Evolutionary conservation across 1,140 invertebrate species (phyloP).

Genomic region (Battus philenor): DNA sequence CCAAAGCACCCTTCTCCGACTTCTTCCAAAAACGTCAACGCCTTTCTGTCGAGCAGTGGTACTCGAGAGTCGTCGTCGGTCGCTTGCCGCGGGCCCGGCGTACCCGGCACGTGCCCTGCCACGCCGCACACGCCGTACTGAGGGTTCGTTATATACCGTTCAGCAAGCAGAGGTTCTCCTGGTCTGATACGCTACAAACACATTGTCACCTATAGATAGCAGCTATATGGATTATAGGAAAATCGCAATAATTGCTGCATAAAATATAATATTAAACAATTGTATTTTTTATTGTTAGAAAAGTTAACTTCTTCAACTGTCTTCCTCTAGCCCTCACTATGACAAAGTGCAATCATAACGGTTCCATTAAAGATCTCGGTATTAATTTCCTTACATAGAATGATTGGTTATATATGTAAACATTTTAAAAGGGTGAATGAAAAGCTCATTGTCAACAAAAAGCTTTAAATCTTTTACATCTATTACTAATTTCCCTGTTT

Average conservation of each 20-base stretch:
- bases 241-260: background rate
- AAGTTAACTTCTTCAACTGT: too few relatives aligned
- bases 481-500: too few relatives aligned
- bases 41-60: slow-evolving; percentile 79
- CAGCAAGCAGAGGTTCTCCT: slow-evolving; percentile 79
- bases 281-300: too few relatives aligned
- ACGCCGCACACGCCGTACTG: slow-evolving; percentile 80
- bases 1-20: slow-evolving; percentile 95
- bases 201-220: slow-evolving; percentile 32
- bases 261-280: too few relatives aligned
- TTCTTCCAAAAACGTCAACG: slow-evolving; percentile 83
- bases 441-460: too few relatives aligned
- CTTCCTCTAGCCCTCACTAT: too few relatives aligned
- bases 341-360: too few relatives aligned
- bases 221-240: background rate
- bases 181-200: slow-evolving; percentile 66
- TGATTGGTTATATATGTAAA: too few relatives aligned
- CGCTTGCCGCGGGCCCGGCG: slow-evolving; percentile 24
- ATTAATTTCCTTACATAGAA: too few relatives aligned
- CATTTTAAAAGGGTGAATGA: too few relatives aligned
- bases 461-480: too few relatives aligned
- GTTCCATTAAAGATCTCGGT: too few relatives aligned
- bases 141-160: slow-evolving; percentile 86
- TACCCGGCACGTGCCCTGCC: slow-evolving; percentile 26
- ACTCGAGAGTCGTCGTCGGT: slow-evolving; percentile 70